Evolutionary conservation across 2,113 vertebrate genomes (phyloP), one percentile per base, ranked within the genome.

Genomic region (Neogale vison): DNA sequence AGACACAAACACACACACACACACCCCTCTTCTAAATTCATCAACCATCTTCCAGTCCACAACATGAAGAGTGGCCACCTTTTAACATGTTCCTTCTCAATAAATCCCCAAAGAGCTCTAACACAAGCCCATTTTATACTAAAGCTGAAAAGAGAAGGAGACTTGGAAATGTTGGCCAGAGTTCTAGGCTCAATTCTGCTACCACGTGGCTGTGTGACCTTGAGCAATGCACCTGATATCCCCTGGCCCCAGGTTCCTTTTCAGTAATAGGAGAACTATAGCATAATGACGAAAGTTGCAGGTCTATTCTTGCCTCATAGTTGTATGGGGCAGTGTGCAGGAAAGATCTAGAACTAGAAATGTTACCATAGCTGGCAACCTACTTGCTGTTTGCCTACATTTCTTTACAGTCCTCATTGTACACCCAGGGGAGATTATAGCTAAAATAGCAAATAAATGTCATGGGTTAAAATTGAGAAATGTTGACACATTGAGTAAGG

Each of bases 371-470:
- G 34, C 31, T 94, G 31, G 36, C 29, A 83, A 93, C 5, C 11
- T 57, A 77, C 31, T 65, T 20, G 34, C 6, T 29, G 4, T 84
- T 89, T n/a, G 17, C 15, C 47, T 50, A 55, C 1, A n/a, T 86
- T 95, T 88, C 42, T 82, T 71, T 71, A 92, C 0, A 63, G 21
- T 74, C 39, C 13, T 93, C 15, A 31, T 45, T 86, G 47, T 86
- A 50, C 6, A 77, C 6, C 2, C 13, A 74, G 11, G 24, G 7
- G 4, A 71, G 23, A 92, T 76, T 57, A 69, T 12, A 88, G 47
- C 8, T 59, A 88, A 95, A 94, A 77, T 82, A 96, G 77, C 31
- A 93, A 93, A 82, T 91, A 71, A 97, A 90, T 52, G 55, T 7
- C 24, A 88, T 34, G 7, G 21, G n/a, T 88, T 17, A 65, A 97